Conservation (phyloP, 2,888 invertebrate species). For the Mimachlamys varia region DNA sequence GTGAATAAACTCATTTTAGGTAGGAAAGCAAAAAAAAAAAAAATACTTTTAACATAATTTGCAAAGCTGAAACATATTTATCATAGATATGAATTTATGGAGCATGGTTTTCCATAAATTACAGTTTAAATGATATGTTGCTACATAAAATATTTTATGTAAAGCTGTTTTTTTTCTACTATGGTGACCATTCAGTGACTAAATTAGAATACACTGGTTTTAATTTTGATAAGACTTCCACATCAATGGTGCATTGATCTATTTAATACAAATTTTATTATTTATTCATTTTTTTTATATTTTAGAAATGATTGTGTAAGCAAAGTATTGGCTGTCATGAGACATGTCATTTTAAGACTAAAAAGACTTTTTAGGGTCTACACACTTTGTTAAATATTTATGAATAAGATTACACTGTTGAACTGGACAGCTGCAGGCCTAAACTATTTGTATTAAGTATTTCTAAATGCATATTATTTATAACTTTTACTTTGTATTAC, state of each 20-base stretch:
- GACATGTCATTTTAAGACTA: not conserved
- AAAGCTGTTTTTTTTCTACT: not conserved
- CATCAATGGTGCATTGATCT: not conserved
- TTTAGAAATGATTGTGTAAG: not conserved
- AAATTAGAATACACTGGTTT: not conserved
- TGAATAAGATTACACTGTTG: not conserved
- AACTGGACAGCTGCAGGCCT: not conserved
- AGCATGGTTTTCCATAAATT: conserved; percentile 22
- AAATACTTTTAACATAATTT: too few relatives aligned
- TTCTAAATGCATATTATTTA: not conserved
- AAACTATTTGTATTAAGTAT: not conserved
- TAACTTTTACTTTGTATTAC: not conserved
- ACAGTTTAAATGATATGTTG: not conserved
- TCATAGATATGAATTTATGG: not conserved
- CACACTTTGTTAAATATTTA: conserved; percentile 1
- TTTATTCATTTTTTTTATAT: not conserved
- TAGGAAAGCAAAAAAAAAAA: not conserved
- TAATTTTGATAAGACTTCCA: not conserved
- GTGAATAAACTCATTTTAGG: not conserved
- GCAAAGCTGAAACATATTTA: not conserved
- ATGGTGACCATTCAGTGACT: not conserved
- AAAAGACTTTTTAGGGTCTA: not conserved
- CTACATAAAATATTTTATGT: not conserved
- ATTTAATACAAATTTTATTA: not conserved
- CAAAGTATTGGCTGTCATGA: not conserved